A percentile compares a stretch with the other conserved stretches of the same genome.
Evolutionary conservation across 2,888 invertebrate species (phyloP).

Genomic region (Caenorhabditis zanzibari): DNA sequence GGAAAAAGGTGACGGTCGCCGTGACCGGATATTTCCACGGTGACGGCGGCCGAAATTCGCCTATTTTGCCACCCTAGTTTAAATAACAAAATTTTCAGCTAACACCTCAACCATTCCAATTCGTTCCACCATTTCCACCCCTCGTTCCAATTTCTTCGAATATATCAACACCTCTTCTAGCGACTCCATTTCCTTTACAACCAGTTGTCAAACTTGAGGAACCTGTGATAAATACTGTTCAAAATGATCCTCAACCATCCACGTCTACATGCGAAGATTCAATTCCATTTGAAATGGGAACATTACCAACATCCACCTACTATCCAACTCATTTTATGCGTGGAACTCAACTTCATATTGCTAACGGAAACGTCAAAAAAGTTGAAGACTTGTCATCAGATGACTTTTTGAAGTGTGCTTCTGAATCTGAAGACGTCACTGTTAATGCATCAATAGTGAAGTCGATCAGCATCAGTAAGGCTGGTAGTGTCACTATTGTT

Average conservation of each 20-base stretch:
- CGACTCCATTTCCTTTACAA: neutral
- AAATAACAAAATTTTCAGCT: too few species aligned
- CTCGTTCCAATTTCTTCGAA: neutral
- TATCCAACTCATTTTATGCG: constrained; percentile 72
- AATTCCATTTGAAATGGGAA: constrained; percentile 66
- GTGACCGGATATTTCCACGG: too few species aligned
- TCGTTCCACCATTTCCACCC: neutral
- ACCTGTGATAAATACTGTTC: constrained; percentile 16
- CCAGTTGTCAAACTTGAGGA: neutral
- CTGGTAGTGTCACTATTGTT: constrained; percentile 28
- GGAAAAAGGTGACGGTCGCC: too few species aligned
- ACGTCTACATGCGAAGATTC: neutral
- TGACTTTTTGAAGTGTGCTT: constrained; percentile 66
- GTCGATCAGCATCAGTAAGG: constrained; percentile 12
- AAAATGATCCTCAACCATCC: constrained; percentile 8
- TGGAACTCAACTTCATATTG: constrained; percentile 59
- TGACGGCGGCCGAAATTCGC: too few species aligned
- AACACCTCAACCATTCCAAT: constrained; percentile 16
- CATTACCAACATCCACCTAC: constrained; percentile 56
- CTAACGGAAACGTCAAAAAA: constrained; percentile 58
- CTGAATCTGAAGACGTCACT: constrained; percentile 49
- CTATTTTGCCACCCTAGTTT: too few species aligned
- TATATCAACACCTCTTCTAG: constrained; percentile 1
- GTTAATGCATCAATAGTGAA: constrained; percentile 60
- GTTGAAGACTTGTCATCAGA: constrained; percentile 70